A percentile compares a stretch with the other conserved stretches of the same genome.
phyloP scores from a whole-genome alignment of 1,140 invertebrate species.

The Bicyclus anynana region DNA sequence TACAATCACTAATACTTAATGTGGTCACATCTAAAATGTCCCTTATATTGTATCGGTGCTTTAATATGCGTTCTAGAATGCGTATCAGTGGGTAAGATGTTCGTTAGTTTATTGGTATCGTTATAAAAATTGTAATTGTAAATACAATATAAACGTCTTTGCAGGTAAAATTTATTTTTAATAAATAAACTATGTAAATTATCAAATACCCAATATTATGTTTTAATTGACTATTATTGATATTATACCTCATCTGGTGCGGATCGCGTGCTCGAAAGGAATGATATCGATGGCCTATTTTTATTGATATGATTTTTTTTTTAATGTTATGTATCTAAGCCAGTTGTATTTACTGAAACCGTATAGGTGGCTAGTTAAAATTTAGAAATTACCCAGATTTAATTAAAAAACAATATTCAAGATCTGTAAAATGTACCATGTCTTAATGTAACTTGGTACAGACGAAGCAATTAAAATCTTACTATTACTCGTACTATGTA shows the following conservation, averaged over 20 bases:
- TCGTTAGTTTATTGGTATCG: not conserved
- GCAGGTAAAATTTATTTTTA: conserved; percentile 23
- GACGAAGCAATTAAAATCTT: too few relatives aligned
- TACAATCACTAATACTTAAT: not conserved
- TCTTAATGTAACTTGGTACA: too few relatives aligned
- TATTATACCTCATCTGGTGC: conserved; percentile 9
- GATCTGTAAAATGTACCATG: conserved; percentile 5
- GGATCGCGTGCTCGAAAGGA: not conserved
- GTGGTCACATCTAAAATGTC: not conserved
- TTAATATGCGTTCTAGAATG: conserved; percentile 17
- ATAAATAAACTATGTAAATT: conserved; percentile 12
- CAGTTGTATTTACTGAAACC: conserved; percentile 13
- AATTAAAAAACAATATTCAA: not conserved
- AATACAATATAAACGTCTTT: conserved; percentile 16
- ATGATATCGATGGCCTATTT: conserved; percentile 21
- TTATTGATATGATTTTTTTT: conserved; percentile 14
- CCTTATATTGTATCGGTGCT: conserved; percentile 17
- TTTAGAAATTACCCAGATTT: not conserved
- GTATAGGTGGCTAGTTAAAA: not conserved
- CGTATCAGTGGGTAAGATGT: conserved; percentile 3
- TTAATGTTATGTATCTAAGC: conserved; percentile 9
- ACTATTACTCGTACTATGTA: too few relatives aligned
- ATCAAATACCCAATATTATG: conserved; percentile 7
- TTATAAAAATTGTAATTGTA: not conserved
- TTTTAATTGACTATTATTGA: conserved; percentile 7